phyloP scores from a whole-genome alignment of 1,140 invertebrate species.

The Diabrotica undecimpunctata region DNA sequence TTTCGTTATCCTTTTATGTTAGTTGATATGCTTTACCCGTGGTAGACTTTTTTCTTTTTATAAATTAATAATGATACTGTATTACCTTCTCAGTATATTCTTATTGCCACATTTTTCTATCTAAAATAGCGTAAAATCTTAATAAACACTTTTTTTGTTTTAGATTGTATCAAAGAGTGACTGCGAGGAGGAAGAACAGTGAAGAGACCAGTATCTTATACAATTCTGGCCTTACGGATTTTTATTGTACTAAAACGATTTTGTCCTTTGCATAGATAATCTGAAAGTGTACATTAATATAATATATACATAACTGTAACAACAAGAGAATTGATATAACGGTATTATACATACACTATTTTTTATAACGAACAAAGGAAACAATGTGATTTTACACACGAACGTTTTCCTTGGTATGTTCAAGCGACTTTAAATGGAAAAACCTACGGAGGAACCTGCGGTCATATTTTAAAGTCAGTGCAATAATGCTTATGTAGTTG shows the following conservation, averaged over 20 bases:
- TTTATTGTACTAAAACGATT: conserved; percentile 25
- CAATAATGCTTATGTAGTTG: conserved; percentile 37
- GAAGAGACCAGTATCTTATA: conserved; percentile 14
- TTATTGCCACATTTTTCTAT: too few species aligned
- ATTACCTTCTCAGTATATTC: too few species aligned
- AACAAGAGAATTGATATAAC: conserved; percentile 19
- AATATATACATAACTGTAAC: conserved; percentile 8
- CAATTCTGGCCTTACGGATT: conserved; percentile 25
- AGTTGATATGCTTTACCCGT: too few species aligned
- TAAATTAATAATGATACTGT: too few species aligned
- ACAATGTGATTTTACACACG: conserved; percentile 23
- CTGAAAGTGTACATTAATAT: conserved; percentile 23
- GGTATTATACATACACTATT: conserved; percentile 27
- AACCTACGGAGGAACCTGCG: not conserved
- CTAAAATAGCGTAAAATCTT: too few species aligned
- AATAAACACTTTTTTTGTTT: not conserved
- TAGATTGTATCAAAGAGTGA: conserved; percentile 17
- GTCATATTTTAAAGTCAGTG: conserved; percentile 24
- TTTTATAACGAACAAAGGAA: conserved; percentile 27
- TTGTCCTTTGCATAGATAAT: conserved; percentile 21
- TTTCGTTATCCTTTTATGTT: too few species aligned
- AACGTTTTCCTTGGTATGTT: conserved; percentile 15
- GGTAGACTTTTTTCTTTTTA: too few species aligned
- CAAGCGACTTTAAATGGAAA: conserved; percentile 6
- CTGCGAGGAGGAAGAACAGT: conserved; percentile 8